Base-by-base conservation (phyloP, 2,888 invertebrate genomes). In the Aspidiotus destructor region DNA sequence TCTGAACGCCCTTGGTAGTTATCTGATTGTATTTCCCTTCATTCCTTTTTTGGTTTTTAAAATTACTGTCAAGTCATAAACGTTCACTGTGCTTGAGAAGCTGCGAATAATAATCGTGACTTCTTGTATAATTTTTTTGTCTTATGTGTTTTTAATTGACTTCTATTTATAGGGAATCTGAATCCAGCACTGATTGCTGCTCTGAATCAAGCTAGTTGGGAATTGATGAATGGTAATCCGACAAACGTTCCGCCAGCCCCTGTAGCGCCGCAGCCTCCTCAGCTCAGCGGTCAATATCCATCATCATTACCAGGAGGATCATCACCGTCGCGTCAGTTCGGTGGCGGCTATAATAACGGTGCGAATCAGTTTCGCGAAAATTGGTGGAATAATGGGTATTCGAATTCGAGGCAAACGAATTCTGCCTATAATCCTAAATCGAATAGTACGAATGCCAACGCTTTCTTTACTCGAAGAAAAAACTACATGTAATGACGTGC, bases 171-270 rank as follows among this genome's bases (percentile, higher is more conserved):
- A 65, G 65, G 65, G 28, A 65, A 65, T 65, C 42, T 69, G 53
- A 69, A 69, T 54, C 69, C 69, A 11, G 69, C 69, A 9, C 41
- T 69, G 10, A 69, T 69, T 10, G 69, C 69, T 1, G 69, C 69
- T 7, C 44, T 69, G 48, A 69, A 69, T 57, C 69, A 69, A 69
- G 69, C 69, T 16, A 62, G 69, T 44, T 69, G 69, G 69, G 69
- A 69, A 28, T 62, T 61, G 42, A 69, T 69, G 69, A 61, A 69
- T 42, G 54, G 48, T 11, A 69, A 54, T 28, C 41, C 17, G 17
- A 11, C 65, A 13, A 62, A 41, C 42, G 55, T 13, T 11, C 61
- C 44, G 41, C 62, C 62, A 17, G 42, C 62, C 1, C 54, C 61
- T n/a, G 69, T 69, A 42, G 61, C 69, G 55, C 62, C 69, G 8